These are phyloP conservation scores for Maniola hyperantus DNA, from an alignment of 2,888 invertebrate genomes.

Conservation along the genomic window DNA sequence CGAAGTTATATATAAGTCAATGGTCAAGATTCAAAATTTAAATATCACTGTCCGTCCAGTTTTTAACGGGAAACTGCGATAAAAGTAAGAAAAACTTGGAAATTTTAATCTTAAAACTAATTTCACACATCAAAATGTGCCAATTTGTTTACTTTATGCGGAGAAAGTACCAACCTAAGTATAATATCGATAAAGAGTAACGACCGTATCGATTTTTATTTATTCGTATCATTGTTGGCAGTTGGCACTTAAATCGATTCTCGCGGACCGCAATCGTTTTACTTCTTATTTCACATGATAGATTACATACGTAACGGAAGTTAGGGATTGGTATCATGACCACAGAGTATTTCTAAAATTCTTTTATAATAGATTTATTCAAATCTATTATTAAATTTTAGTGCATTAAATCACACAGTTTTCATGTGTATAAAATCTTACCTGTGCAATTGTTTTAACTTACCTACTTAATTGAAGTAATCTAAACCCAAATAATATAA, in stretches of 20 bases:
- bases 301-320: constrained; percentile 69
- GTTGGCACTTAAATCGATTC: constrained; percentile 61
- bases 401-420: background rate
- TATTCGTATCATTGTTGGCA: constrained; percentile 54
- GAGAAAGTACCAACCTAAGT: constrained; percentile 44
- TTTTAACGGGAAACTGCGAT: background rate
- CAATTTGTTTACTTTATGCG: constrained; percentile 43
- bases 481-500: too few species aligned
- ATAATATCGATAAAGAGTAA: constrained; percentile 47
- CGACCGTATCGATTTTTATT: constrained; percentile 63
- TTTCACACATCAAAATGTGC: constrained; percentile 46
- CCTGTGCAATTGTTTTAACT: too few species aligned
- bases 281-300: constrained; percentile 61
- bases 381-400: constrained; percentile 3
- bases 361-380: too few species aligned
- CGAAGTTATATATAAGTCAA: too few species aligned
- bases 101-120: constrained; percentile 38
- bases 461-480: too few species aligned
- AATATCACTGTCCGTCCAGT: background rate
- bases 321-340: constrained; percentile 47
- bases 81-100: constrained; percentile 13
- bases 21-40: background rate
- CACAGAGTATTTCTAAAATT: constrained; percentile 44
- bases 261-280: constrained; percentile 64
- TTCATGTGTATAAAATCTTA: background rate